A percentile compares a stretch with the other conserved stretches of the same genome.
Conservation (phyloP, 2,113 vertebrate genomes). For the Regulus satrapa region DNA sequence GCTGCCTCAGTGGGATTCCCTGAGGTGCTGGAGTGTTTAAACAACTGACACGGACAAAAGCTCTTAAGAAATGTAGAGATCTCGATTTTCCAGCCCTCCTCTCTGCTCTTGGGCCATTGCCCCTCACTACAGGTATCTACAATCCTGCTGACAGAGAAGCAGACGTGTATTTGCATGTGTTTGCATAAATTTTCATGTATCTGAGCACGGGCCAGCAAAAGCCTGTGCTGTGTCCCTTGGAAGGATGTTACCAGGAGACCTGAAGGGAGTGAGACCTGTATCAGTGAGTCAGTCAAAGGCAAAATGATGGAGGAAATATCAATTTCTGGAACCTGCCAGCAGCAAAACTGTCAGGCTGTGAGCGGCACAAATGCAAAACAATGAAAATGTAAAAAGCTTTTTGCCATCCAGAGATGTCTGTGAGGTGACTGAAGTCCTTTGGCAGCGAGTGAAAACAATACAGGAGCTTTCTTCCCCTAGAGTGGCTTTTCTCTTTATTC, state of each 20-base stretch:
- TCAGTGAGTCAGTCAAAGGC: not conserved
- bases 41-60: not conserved
- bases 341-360: not conserved
- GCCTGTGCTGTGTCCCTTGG: not conserved
- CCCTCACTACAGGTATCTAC: not conserved
- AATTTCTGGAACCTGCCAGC: not conserved
- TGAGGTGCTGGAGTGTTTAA: not conserved
- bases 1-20: not conserved
- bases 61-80: not conserved
- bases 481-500: not conserved
- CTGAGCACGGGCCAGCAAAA: not conserved
- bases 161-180: not conserved
- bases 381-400: not conserved
- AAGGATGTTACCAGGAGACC: not conserved
- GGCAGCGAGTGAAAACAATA: not conserved
- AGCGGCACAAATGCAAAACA: no score
- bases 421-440: not conserved
- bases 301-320: not conserved
- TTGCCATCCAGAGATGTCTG: not conserved
- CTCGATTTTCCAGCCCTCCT: not conserved
- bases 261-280: not conserved
- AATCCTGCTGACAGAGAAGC: not conserved
- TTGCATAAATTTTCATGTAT: constrained; percentile 57
- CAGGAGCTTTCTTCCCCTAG: not conserved
- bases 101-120: not conserved